These are phyloP conservation scores for Xiphophorus couchianus DNA, from an alignment of 2,113 vertebrate species.

Conservation along the genomic window DNA sequence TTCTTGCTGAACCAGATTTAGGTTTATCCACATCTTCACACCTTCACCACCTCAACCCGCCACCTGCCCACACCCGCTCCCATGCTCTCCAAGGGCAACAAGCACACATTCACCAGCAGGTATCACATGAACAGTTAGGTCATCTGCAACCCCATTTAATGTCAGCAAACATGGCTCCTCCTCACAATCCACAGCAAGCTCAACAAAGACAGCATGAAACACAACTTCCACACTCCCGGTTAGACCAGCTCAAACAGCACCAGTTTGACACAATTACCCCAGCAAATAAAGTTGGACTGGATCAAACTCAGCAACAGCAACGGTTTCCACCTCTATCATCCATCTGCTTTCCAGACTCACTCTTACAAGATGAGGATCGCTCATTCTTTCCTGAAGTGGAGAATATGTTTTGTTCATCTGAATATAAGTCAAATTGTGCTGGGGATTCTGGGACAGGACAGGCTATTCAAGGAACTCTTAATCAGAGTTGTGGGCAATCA, in stretches of 20 bases:
- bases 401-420: conserved; percentile 90
- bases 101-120: conserved; percentile 67
- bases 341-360: conserved; percentile 91
- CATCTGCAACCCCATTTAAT: conserved; percentile 70
- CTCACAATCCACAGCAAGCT: conserved; percentile 63
- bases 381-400: conserved; percentile 94
- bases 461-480: conserved; percentile 67
- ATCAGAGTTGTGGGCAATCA: conserved; percentile 58
- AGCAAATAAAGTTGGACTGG: conserved; percentile 72
- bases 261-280: conserved; percentile 83
- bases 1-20: conserved; percentile 75
- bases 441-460: conserved; percentile 73
- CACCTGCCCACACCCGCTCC: conserved; percentile 57
- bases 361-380: conserved; percentile 87
- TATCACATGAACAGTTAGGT: conserved; percentile 71
- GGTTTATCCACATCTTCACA: conserved; percentile 69
- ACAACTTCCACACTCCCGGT: conserved; percentile 66
- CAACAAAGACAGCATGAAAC: conserved; percentile 68
- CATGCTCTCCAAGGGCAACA: conserved; percentile 70
- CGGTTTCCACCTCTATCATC: conserved; percentile 87
- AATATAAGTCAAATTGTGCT: conserved; percentile 82
- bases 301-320: conserved; percentile 75
- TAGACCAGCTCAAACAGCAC: conserved; percentile 82
- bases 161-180: conserved; percentile 53
- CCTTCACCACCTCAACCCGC: conserved; percentile 71